Evolutionary conservation across 2,888 invertebrate species (phyloP).

Genomic region (Bellardia pandia): DNA sequence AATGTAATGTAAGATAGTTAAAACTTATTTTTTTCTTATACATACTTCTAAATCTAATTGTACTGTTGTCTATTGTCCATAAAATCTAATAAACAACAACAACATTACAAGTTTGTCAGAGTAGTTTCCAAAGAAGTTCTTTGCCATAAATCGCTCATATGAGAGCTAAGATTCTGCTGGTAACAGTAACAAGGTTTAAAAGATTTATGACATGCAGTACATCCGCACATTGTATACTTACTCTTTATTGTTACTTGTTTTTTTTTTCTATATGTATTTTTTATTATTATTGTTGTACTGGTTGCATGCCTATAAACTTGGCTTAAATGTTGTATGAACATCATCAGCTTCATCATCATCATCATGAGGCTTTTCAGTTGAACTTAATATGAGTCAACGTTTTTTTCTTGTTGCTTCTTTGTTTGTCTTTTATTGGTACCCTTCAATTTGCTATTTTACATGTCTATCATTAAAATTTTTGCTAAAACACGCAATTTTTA

Average conservation of each 20-base stretch:
- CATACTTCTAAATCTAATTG: slow-evolving; percentile 30
- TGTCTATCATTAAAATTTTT: not conserved
- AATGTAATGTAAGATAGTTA: slow-evolving; percentile 65
- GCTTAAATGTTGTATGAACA: slow-evolving; percentile 27
- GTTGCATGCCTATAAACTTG: slow-evolving; percentile 48
- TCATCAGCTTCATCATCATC: too few relatives aligned
- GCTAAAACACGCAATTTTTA: not conserved
- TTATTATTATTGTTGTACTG: slow-evolving; percentile 26
- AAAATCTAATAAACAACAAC: slow-evolving; percentile 36
- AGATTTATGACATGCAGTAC: slow-evolving; percentile 63
- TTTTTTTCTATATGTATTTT: not conserved
- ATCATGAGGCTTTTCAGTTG: slow-evolving; percentile 23
- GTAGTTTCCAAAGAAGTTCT: slow-evolving; percentile 28
- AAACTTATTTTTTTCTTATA: slow-evolving; percentile 17
- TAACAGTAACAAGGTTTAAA: slow-evolving; percentile 47
- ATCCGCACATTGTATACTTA: slow-evolving; percentile 52
- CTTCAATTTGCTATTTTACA: not conserved
- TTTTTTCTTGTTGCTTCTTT: not conserved
- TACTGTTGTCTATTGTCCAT: slow-evolving; percentile 36
- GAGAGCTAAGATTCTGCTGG: slow-evolving; percentile 2
- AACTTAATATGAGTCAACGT: slow-evolving; percentile 55
- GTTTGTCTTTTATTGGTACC: slow-evolving; percentile 6
- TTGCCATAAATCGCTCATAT: slow-evolving; percentile 27
- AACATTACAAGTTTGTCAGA: slow-evolving; percentile 20
- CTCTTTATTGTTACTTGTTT: slow-evolving; percentile 17